Evolutionary conservation across 2,888 invertebrate genomes (phyloP).

Genomic region (Keiferia lycopersicella): DNA sequence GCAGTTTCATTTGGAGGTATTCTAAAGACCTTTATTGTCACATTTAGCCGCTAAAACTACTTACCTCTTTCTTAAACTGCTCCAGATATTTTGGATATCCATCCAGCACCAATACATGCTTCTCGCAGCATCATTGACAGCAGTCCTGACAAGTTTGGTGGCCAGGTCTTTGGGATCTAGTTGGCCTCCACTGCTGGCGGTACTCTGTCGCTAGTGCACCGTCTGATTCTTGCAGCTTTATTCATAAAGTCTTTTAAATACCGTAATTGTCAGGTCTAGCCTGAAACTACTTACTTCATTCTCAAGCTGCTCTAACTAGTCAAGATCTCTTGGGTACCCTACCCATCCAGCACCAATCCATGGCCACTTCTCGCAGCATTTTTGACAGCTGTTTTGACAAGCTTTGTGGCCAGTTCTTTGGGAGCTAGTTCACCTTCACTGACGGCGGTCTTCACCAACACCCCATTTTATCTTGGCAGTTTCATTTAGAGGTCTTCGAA

Average conservation of each 20-base stretch:
- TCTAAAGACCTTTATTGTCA: no score
- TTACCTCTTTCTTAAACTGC: no score
- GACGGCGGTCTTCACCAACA: conserved; percentile 86
- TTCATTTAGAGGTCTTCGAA: no score
- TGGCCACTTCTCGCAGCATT: conserved; percentile 81
- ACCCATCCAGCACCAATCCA: conserved; percentile 95
- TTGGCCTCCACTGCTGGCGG: not conserved
- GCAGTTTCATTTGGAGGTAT: no score
- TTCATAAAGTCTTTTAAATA: no score
- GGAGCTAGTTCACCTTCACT: conserved; percentile 91
- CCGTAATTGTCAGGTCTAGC: no score
- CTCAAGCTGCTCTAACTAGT: conserved; percentile 94
- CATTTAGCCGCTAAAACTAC: no score
- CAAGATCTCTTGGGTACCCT: conserved; percentile 91
- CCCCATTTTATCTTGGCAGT: conserved; percentile 67
- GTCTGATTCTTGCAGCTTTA: conserved; percentile 63
- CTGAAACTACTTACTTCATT: conserved; percentile 85
- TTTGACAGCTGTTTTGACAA: conserved; percentile 86
- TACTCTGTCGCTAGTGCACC: conserved; percentile 36
- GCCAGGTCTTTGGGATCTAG: not conserved
- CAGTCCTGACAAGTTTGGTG: not conserved
- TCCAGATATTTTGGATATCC: not conserved
- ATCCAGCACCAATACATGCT: not conserved
- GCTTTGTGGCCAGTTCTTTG: conserved; percentile 87
- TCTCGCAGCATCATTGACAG: conserved; percentile 48